phyloP scores from a whole-genome alignment of 2,113 vertebrate genomes.

The Anoplopoma fimbria region DNA sequence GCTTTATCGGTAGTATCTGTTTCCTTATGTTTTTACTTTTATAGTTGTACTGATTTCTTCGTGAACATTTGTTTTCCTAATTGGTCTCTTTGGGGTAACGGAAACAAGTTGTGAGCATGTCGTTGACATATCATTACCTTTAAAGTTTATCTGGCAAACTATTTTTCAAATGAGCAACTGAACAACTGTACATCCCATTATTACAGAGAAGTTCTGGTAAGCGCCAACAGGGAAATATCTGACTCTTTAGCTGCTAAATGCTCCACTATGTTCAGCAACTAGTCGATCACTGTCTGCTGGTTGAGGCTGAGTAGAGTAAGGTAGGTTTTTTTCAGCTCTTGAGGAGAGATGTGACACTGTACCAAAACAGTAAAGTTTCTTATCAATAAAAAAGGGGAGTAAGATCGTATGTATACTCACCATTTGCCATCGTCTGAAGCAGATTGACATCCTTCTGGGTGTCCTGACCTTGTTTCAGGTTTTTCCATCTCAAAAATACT shows the following conservation, averaged over 20 bases:
- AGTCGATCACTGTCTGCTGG: background rate
- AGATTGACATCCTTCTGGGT: background rate
- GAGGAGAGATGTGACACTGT: background rate
- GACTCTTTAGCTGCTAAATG: background rate
- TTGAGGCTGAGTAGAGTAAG: background rate
- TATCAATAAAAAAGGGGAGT: background rate
- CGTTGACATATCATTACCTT: background rate
- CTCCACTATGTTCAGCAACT: background rate
- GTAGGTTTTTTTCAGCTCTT: background rate
- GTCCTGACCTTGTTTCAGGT: background rate
- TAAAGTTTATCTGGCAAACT: background rate
- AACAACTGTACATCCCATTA: background rate
- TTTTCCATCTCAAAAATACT: conserved; percentile 28
- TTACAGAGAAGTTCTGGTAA: too few species aligned
- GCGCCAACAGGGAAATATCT: background rate
- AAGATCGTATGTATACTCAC: conserved; percentile 25
- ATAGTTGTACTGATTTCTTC: background rate
- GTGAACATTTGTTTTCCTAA: background rate
- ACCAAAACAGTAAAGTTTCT: background rate
- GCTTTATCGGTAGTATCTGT: background rate
- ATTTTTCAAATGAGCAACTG: background rate
- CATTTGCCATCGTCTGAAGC: background rate
- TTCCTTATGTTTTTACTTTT: background rate
- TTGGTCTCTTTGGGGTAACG: background rate
- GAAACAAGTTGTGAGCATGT: background rate